Conservation (phyloP, 1,140 invertebrate genomes). For the Aphelinus certus region DNA sequence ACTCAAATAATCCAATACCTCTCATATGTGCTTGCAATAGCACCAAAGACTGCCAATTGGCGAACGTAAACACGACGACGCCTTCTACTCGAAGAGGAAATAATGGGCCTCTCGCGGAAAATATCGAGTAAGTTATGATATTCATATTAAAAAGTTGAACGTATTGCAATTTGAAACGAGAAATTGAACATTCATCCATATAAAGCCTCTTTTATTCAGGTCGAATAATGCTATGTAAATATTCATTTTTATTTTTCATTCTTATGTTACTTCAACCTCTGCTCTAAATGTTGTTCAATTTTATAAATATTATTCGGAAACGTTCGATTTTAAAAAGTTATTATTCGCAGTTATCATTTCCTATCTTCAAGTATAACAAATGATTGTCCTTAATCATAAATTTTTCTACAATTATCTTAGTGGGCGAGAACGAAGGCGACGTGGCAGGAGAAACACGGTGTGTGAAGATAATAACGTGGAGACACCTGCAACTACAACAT, state of each 20-base stretch:
- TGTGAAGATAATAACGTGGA: conserved; percentile 51
- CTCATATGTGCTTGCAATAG: conserved; percentile 63
- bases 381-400: neutral
- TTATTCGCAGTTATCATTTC: no score
- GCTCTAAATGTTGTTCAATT: no score
- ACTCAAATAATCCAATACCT: conserved; percentile 51
- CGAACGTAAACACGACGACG: conserved; percentile 22
- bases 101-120: conserved; percentile 57
- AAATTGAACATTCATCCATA: no score
- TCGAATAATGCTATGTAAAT: no score
- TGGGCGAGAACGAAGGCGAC: conserved; percentile 59
- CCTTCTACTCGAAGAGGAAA: conserved; percentile 49
- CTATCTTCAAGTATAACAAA: no score
- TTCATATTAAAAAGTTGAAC: no score
- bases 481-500: neutral
- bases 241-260: no score
- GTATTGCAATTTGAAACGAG: no score
- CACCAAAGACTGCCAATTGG: conserved; percentile 64
- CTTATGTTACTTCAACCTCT: no score
- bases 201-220: no score
- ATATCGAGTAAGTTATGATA: conserved; percentile 55
- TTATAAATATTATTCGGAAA: no score
- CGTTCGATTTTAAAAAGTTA: no score
- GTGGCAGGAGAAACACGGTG: conserved; percentile 56
- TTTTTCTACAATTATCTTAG: conserved; percentile 43